A percentile compares a stretch with the other conserved stretches of the same genome.
Evolutionary conservation across 2,113 vertebrate species (phyloP).

Genomic region (Nesoenas mayeri): DNA sequence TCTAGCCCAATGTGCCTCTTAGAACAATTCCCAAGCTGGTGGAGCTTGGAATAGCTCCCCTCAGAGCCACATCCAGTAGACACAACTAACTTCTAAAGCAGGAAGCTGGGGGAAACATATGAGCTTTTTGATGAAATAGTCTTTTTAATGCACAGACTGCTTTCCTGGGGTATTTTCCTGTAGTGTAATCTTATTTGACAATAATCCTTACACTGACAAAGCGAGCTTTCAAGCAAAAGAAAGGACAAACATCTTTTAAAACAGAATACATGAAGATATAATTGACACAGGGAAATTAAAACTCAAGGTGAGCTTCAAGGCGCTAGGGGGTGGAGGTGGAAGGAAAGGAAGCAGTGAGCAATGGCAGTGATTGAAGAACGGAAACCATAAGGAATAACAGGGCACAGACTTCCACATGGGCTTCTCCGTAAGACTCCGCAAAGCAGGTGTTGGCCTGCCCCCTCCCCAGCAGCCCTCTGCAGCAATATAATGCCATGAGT

Average conservation of each 20-base stretch:
- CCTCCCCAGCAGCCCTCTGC: not conserved
- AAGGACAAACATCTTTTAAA: not conserved
- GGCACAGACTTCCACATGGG: not conserved
- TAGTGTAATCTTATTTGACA: not conserved
- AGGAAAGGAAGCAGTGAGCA: not conserved
- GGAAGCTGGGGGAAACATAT: not conserved
- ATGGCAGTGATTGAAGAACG: not conserved
- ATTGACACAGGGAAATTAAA: not conserved
- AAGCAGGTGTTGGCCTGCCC: not conserved
- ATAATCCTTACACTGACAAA: not conserved
- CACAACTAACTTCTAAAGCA: not conserved
- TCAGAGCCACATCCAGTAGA: not conserved
- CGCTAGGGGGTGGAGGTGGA: accelerated
- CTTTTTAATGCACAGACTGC: not conserved
- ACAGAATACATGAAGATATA: not conserved
- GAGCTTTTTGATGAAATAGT: not conserved
- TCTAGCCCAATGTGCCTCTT: not conserved
- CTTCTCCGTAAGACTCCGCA: not conserved
- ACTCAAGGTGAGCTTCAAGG: conserved; percentile 4
- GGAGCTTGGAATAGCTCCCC: not conserved
- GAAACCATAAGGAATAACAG: not conserved
- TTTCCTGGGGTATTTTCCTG: not conserved
- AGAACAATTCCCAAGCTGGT: not conserved
- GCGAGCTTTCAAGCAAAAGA: not conserved
- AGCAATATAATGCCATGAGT: not conserved